Conservation (phyloP, 2,113 vertebrate species). For the Tursiops truncatus region DNA sequence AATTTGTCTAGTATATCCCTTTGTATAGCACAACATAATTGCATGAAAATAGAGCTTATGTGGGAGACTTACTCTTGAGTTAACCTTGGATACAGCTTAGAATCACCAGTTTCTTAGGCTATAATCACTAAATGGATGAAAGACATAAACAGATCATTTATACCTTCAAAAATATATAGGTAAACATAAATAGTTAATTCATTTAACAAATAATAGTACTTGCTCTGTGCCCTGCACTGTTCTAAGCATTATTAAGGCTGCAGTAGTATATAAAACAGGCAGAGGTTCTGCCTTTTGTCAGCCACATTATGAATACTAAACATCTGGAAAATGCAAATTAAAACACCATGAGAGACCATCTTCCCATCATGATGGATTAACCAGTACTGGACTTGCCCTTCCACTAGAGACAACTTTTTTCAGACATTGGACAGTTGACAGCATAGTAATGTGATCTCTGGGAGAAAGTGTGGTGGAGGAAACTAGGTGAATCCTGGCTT, state of each 20-base stretch:
- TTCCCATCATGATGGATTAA: background rate
- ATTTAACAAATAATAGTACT: slow-evolving; percentile 36
- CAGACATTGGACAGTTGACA: background rate
- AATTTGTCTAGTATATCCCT: background rate
- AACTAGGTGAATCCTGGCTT: background rate
- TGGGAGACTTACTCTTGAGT: background rate
- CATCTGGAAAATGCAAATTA: slow-evolving; percentile 26
- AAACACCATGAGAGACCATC: background rate
- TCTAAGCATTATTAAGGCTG: background rate
- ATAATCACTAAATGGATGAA: slow-evolving; percentile 2
- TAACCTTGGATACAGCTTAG: background rate
- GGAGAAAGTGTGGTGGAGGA: background rate
- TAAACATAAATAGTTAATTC: slow-evolving; percentile 5
- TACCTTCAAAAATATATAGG: background rate
- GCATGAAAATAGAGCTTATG: background rate
- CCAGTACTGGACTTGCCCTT: background rate
- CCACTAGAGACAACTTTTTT: slow-evolving; percentile 8
- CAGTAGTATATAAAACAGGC: background rate
- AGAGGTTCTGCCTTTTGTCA: slow-evolving; percentile 4
- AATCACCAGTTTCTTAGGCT: slow-evolving; percentile 2
- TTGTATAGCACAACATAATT: background rate
- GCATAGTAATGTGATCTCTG: background rate
- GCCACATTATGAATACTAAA: slow-evolving; percentile 35
- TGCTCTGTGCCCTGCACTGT: background rate
- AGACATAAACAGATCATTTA: background rate